Evolutionary conservation across 2,113 vertebrate genomes (phyloP), one percentile per base, ranked within the genome.

Genomic region (Oreotragus oreotragus): DNA sequence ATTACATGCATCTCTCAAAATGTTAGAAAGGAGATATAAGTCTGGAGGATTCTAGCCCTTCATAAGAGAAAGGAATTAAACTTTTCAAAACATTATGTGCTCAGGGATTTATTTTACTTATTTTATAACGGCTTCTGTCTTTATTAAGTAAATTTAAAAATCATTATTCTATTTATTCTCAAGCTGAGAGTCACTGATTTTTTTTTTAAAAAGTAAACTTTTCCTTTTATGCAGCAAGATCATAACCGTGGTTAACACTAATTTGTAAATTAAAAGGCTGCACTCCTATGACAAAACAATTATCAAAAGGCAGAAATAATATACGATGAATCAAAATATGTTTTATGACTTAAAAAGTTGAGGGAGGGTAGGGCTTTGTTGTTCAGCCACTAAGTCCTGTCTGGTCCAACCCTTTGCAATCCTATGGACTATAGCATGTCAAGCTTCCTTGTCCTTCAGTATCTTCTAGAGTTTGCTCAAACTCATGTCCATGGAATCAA

Each of bases 141-240:
- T 84, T 33, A 81, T 25, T 91, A 51, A 88, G 53, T 94, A 96
- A 90, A 80, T 47, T 79, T 15, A 27, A 89, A 97, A 90, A 90
- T 39, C 43, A 77, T 55, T 84, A 33, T 62, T 66, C 53, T 77
- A 89, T 62, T 73, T 91, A 73, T 47, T 86, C 70, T 57, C 55
- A 81, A 80, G 30, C 58, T 45, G 14, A 60, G n/a, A 88, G 33
- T 84, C 13, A 92, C 0, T 64, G 33, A n/a, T n/a, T n/a, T n/a
- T n/a, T n/a, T n/a, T n/a, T n/a, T n/a, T n/a, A n/a, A n/a, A n/a
- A n/a, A 73, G 58, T 47, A 87, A 62, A 39, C 33, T 95, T 77
- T 84, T 79, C 36, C 21, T 76, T 81, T 47, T 62, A 60, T 60
- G 19, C 19, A 45, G n/a, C 16, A 94, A 80, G 80, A 80, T 80